These are phyloP conservation scores for Heloderma charlesbogerti DNA, from an alignment of 2,113 vertebrate genomes.

Conservation along the genomic window DNA sequence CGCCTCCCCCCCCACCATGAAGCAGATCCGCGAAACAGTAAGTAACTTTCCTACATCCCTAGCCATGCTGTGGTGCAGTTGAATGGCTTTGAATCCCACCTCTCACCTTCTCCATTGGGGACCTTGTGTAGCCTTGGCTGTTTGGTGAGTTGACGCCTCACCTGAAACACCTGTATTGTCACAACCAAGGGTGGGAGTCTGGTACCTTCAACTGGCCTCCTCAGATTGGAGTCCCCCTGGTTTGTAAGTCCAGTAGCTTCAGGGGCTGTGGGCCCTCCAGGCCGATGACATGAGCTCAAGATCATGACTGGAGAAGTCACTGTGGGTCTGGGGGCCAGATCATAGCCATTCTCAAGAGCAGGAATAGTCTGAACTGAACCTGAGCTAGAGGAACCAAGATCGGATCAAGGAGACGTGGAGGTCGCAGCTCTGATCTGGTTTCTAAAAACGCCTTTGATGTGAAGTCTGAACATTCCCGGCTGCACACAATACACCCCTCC, in stretches of 20 bases:
- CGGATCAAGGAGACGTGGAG: neutral
- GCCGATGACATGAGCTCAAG: no score
- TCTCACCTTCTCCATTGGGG: neutral
- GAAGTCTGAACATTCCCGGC: no score
- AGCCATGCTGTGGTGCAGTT: no score
- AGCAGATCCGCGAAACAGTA: no score
- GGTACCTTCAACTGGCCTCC: neutral
- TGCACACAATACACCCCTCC: neutral
- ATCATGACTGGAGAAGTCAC: neutral
- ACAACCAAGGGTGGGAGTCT: neutral
- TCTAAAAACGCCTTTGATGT: neutral
- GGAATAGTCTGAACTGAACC: neutral
- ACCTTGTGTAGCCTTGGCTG: no score
- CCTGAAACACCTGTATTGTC: neutral
- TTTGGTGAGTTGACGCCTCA: no score
- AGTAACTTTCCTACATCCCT: no score
- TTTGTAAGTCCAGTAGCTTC: neutral
- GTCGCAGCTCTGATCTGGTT: no score
- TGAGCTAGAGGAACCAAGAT: neutral
- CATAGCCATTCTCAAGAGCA: neutral
- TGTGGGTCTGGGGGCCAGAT: neutral
- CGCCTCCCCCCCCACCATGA: no score
- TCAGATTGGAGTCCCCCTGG: no score
- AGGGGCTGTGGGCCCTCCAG: no score
- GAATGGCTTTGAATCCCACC: neutral